Evolutionary conservation across 2,797 vertebrate species (phyloP).

Genomic region (Sphenopsis melanotis): DNA sequence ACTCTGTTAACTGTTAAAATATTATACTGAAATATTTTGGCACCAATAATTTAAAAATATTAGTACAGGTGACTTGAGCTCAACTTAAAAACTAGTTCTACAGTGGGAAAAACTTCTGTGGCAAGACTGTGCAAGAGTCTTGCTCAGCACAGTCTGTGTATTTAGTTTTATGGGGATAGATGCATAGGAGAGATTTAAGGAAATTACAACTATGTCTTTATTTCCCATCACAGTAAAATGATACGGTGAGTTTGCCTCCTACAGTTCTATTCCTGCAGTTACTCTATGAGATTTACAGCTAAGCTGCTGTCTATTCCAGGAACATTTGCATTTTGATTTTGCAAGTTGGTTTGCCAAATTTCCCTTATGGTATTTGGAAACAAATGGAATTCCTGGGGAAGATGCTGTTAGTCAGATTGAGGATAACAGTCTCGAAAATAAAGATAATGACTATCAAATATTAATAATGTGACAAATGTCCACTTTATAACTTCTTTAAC

Average conservation of each 20-base stretch:
- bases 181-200: not conserved
- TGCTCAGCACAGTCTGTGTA: not conserved
- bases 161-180: not conserved
- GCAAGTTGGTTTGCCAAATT: not conserved
- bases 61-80: not conserved
- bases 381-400: not conserved
- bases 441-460: not conserved
- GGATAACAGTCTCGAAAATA: not conserved
- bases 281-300: not conserved
- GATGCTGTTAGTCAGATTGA: not conserved
- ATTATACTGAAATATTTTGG: not conserved
- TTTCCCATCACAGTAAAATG: not conserved
- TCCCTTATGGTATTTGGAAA: not conserved
- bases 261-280: not conserved
- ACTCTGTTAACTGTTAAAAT: not conserved
- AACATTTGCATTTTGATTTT: not conserved
- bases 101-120: not conserved
- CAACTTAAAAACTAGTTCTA: not conserved
- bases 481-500: not conserved
- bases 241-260: not conserved
- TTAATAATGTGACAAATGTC: not conserved
- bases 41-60: not conserved
- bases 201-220: not conserved
- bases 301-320: not conserved
- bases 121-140: not conserved